These are phyloP conservation scores for Magallana nippona DNA, from an alignment of 2,888 invertebrate genomes.

Conservation along the genomic window DNA sequence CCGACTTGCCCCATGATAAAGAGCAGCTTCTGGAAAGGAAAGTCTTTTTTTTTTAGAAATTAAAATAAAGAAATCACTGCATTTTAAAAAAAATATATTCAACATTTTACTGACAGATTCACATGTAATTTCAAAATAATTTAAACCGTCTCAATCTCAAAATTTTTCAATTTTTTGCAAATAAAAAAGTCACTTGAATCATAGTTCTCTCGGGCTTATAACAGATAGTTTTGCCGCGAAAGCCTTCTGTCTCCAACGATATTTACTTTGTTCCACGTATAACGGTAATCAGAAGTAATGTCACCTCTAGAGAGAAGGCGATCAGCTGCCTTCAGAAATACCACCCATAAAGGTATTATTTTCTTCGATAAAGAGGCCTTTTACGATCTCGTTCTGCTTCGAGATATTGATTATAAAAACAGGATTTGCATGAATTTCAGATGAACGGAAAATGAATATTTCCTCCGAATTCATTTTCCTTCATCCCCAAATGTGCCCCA, in stretches of 20 bases:
- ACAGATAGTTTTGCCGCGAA: background rate
- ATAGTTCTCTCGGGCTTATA: background rate
- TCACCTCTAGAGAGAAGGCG: conserved; percentile 2
- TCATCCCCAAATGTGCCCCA: conserved; percentile 13
- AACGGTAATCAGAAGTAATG: conserved; percentile 17
- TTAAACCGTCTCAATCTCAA: no score
- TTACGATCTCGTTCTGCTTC: conserved; percentile 15
- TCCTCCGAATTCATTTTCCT: background rate
- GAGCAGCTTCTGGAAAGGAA: conserved; percentile 16
- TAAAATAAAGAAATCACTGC: no score
- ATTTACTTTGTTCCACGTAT: conserved; percentile 25
- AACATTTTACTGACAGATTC: no score
- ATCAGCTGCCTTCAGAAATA: conserved; percentile 24
- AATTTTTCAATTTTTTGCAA: no score
- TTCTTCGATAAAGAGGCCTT: background rate
- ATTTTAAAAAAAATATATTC: no score
- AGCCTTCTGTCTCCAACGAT: conserved; percentile 5
- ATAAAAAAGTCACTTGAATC: background rate
- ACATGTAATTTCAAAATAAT: no score
- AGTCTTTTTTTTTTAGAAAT: background rate
- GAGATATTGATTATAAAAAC: conserved; percentile 33
- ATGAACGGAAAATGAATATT: conserved; percentile 8
- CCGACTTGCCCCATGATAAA: conserved; percentile 26
- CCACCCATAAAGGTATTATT: conserved; percentile 28
- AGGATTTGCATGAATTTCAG: conserved; percentile 30